These are phyloP conservation scores for Tokudaia tokunoshimensis DNA, from an alignment of 2,797 vertebrate species.

Conservation along the genomic window DNA sequence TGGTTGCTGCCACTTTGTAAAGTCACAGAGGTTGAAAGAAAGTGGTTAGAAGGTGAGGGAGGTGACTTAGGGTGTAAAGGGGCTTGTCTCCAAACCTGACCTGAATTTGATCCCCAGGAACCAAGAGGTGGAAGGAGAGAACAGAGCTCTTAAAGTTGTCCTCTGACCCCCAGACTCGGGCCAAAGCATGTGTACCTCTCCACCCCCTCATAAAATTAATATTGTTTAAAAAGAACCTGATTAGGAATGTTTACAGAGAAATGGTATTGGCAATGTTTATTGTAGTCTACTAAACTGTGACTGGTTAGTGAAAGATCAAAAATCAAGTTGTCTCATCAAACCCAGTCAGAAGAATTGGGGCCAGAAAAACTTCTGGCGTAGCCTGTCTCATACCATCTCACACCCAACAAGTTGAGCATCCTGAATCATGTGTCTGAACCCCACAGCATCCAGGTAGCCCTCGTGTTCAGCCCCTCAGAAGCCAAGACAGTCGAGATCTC, in stretches of 20 bases:
- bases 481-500: background rate
- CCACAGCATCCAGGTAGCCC: background rate
- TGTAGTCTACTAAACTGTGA: constrained; percentile 28
- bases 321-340: background rate
- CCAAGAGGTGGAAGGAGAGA: background rate
- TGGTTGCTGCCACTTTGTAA: background rate
- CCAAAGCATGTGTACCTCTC: background rate
- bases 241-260: background rate
- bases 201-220: background rate
- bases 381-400: background rate
- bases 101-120: background rate
- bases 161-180: background rate
- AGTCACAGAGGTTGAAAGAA: constrained; percentile 25
- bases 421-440: background rate
- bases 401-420: background rate
- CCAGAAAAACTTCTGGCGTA: background rate
- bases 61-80: background rate
- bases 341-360: background rate
- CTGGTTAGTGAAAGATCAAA: background rate
- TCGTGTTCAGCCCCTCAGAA: background rate
- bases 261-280: background rate
- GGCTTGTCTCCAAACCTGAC: background rate
- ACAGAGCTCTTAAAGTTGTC: background rate
- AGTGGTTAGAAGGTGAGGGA: background rate
- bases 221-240: background rate